Percentiles rank a stretch among this genome's conserved stretches.
Evolutionary conservation across 2,797 vertebrate genomes (phyloP).

Genomic region (Eutrigla gurnardus): DNA sequence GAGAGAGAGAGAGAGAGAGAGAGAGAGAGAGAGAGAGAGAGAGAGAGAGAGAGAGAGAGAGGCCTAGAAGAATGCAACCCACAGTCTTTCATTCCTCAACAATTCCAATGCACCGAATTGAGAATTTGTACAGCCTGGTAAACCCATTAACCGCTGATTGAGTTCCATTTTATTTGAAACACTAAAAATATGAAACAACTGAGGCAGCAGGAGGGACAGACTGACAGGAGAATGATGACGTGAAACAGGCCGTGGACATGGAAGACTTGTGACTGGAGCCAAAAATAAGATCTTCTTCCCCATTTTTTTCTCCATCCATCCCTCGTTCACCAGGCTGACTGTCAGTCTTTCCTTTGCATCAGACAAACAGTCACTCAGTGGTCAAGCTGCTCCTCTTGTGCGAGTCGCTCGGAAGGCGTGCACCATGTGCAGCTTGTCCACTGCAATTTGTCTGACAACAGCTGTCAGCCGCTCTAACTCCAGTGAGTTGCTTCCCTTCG

Average conservation of each 20-base stretch:
- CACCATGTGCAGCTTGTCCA: conserved; percentile 23
- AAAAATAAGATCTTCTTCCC: conserved; percentile 30
- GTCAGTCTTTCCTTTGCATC: conserved; percentile 45
- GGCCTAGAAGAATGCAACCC: conserved; percentile 20
- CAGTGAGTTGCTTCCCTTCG: neutral
- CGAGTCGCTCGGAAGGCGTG: conserved; percentile 10
- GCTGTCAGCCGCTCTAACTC: conserved; percentile 21
- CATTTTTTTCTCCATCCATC: neutral
- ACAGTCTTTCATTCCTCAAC: conserved; percentile 21
- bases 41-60: neutral
- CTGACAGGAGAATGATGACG: conserved; percentile 7
- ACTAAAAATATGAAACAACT: conserved; percentile 12
- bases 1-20: neutral
- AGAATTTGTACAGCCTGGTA: conserved; percentile 24
- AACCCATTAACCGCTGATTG: conserved; percentile 45
- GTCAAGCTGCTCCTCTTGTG: conserved; percentile 40
- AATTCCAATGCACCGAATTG: conserved; percentile 17
- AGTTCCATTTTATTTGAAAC: conserved; percentile 32
- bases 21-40: neutral
- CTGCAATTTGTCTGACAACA: conserved; percentile 33
- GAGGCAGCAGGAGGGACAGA: conserved; percentile 18
- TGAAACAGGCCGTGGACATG: neutral
- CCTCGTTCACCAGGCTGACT: conserved; percentile 5
- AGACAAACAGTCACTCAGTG: conserved; percentile 39
- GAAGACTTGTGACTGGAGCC: conserved; percentile 6